Base-by-base conservation (phyloP, 2,888 invertebrate genomes). In the Ochropleura leucogaster region DNA sequence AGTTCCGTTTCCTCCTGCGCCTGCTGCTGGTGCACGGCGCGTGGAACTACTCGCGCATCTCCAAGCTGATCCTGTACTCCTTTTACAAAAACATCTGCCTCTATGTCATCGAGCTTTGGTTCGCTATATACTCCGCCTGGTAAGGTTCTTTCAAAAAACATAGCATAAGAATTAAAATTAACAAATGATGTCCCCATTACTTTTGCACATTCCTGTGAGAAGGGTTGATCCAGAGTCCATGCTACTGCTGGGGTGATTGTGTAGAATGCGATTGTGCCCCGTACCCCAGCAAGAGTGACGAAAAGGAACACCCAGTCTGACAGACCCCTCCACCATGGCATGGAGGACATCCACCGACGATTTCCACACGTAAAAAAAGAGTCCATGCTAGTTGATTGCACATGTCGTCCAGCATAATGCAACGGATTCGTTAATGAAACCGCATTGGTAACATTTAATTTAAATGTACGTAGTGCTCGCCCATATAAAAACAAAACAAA, bases 11-110 rank as follows among this genome's bases (percentile, higher is more conserved):
- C 96, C 97, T 99, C 72, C 97, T 98, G 88, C 98, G 99, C 72
- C 96, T 99, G 77, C 96, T 99, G 77, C 97, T 99, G 89, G 99
- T 99, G 66, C 99, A 99, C 94, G 99, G 99, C 72, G 98, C 99
- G 20, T 99, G 99, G 99, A 99, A 99, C 96, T 99, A 99, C 96
- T 98, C 98, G 77, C 97, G 99, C 89, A 98, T 99, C 97, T 99
- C 99, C 96, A 99, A 99, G 96, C 97, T 99, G 73, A 99, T 99
- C 91, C 97, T 99, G 79, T 99, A 99, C 97, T 99, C 99, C 90
- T 99, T 99, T 97, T 99, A 99, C 97, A 99, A 99, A 96, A 99
- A 99, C 96, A 99, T 99, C 91, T 99, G 99, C 93, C 97, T 99
- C 42, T 99, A 99, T 95, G 99, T 99, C 85, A 99, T 99, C 92